Conservation (phyloP, 2,888 invertebrate genomes). For the Oscheius onirici region DNA sequence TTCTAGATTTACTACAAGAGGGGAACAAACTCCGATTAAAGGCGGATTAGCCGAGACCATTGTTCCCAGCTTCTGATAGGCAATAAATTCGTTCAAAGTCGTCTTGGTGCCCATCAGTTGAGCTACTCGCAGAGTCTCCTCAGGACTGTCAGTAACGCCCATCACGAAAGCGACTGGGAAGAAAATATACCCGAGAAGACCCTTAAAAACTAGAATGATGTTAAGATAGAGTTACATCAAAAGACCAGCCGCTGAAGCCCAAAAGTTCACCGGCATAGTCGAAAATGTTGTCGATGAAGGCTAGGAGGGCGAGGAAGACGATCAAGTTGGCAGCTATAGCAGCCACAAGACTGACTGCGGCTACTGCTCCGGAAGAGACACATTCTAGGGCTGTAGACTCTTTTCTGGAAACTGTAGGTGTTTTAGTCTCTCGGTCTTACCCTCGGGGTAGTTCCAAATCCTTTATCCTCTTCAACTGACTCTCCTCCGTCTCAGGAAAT, state of each 20-base stretch:
- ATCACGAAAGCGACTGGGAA: conserved; percentile 89
- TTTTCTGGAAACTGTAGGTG: conserved; percentile 71
- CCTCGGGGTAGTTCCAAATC: conserved; percentile 76
- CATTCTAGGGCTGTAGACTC: conserved; percentile 89
- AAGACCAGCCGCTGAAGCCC: conserved; percentile 77
- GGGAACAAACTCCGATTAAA: background rate
- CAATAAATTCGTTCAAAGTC: conserved; percentile 71
- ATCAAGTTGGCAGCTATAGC: conserved; percentile 91
- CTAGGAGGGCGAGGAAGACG: conserved; percentile 87
- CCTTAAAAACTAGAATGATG: conserved; percentile 73
- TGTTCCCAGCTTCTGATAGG: conserved; percentile 69
- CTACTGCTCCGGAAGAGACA: conserved; percentile 86
- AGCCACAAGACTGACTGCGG: conserved; percentile 83
- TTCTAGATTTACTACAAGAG: background rate
- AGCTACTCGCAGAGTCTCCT: conserved; percentile 61
- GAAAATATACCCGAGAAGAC: conserved; percentile 86
- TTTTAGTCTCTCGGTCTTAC: conserved; percentile 31
- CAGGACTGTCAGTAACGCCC: conserved; percentile 75
- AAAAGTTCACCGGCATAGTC: conserved; percentile 84
- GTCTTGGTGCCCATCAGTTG: conserved; percentile 71
- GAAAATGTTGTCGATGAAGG: conserved; percentile 84
- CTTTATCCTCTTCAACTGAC: conserved; percentile 80
- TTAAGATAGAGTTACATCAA: conserved; percentile 73
- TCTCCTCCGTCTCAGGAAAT: conserved; percentile 88
- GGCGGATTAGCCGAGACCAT: conserved; percentile 36